Percentiles rank a stretch among this genome's conserved stretches.
phyloP scores from a whole-genome alignment of 2,888 invertebrate genomes.

The Cerastis leucographa region DNA sequence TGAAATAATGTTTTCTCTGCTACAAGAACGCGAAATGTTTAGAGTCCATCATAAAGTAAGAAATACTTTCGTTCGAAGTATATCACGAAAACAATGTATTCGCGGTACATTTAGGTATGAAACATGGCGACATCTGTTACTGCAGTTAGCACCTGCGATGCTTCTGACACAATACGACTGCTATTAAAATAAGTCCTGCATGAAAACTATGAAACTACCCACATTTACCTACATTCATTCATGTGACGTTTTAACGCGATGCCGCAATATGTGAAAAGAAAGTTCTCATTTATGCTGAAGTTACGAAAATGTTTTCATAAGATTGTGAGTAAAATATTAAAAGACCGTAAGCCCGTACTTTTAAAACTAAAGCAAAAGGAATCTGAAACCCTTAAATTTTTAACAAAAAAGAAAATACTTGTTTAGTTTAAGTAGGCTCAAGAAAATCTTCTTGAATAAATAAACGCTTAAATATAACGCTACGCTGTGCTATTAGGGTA shows the following conservation, averaged over 20 bases:
- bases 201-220: slow-evolving; percentile 11
- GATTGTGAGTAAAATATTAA: slow-evolving; percentile 7
- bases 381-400: neutral
- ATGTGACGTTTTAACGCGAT: neutral
- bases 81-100: slow-evolving; percentile 28
- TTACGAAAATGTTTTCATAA: neutral
- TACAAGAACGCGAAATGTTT: neutral
- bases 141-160: slow-evolving; percentile 32
- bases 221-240: slow-evolving; percentile 20
- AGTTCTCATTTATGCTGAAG: slow-evolving; percentile 1
- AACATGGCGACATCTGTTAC: slow-evolving; percentile 34
- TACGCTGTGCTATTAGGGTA: neutral
- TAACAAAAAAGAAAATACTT: neutral
- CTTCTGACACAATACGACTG: slow-evolving; percentile 6
- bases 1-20: neutral
- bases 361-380: neutral
- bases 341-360: neutral
- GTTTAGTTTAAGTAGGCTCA: too few species aligned
- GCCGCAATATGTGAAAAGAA: slow-evolving; percentile 9
- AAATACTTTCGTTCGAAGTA: slow-evolving; percentile 10
- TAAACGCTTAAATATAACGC: too few species aligned
- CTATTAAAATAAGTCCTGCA: slow-evolving; percentile 15
- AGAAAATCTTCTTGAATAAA: neutral
- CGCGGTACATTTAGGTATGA: slow-evolving; percentile 44
- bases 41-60: slow-evolving; percentile 1